Percentiles rank a stretch among this genome's conserved stretches.
Conservation (phyloP, 2,888 invertebrate species). For the Ennomos erosarius region DNA sequence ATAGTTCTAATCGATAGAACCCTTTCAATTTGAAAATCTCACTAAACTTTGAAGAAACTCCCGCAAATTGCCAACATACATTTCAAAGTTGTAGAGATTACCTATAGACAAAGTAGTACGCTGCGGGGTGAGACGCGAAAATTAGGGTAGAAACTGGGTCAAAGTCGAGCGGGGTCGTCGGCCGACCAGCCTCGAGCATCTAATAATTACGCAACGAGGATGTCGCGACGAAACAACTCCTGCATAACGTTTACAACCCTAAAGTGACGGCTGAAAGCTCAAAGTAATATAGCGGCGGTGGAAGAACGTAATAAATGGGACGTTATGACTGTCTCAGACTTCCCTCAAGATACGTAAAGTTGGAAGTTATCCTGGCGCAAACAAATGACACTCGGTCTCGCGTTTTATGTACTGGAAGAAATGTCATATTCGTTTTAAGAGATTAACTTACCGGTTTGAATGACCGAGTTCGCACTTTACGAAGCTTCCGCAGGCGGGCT, state of each 20-base stretch:
- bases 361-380: constrained; percentile 45
- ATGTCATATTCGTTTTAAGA: constrained; percentile 40
- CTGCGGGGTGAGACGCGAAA: constrained; percentile 73
- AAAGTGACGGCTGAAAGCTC: constrained; percentile 39
- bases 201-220: constrained; percentile 77
- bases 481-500: constrained; percentile 48
- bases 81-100: constrained; percentile 50
- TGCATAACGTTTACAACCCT: constrained; percentile 45
- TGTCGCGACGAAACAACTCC: constrained; percentile 59
- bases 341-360: constrained; percentile 47
- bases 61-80: constrained; percentile 17
- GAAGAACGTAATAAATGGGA: constrained; percentile 47
- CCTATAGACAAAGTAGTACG: constrained; percentile 62
- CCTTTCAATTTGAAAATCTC: neutral
- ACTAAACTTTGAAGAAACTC: constrained; percentile 14
- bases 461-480: constrained; percentile 54
- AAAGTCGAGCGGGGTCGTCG: constrained; percentile 80
- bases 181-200: constrained; percentile 64
- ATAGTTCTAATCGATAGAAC: too few relatives aligned
- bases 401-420: constrained; percentile 41
- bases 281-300: constrained; percentile 40
- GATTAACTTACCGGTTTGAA: constrained; percentile 59
- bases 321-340: constrained; percentile 52
- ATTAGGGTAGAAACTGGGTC: constrained; percentile 82
- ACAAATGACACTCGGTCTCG: constrained; percentile 44